Conservation (phyloP, 1,140 invertebrate genomes). For the Nautilus pompilius region DNA sequence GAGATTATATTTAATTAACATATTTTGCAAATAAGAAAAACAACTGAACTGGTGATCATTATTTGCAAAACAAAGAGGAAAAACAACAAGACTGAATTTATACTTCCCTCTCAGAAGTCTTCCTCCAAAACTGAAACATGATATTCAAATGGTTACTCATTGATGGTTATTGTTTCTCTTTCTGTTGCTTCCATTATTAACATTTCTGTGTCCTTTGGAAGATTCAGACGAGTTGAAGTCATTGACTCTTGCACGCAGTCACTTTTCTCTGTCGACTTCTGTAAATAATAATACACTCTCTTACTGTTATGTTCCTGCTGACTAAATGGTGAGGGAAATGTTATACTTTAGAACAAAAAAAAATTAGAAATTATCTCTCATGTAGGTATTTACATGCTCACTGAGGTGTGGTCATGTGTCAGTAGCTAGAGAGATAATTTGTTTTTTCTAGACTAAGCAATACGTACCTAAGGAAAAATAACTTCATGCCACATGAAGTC, state of each 20-base stretch:
- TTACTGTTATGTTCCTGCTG: not conserved
- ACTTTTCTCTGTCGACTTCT: slow-evolving; percentile 76
- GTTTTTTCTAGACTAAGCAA: not conserved
- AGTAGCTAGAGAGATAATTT: slow-evolving; percentile 1
- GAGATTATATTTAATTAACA: too few relatives aligned
- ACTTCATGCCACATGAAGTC: not conserved
- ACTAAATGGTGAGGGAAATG: not conserved
- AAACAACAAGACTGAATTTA: too few relatives aligned
- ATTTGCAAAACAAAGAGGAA: too few relatives aligned
- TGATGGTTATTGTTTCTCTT: too few relatives aligned
- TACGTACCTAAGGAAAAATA: not conserved
- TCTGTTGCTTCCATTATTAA: too few relatives aligned
- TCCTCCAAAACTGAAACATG: too few relatives aligned
- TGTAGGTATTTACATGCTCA: not conserved
- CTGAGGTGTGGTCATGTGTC: not conserved
- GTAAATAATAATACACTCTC: slow-evolving; percentile 16
- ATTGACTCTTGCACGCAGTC: slow-evolving; percentile 84
- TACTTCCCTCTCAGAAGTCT: too few relatives aligned
- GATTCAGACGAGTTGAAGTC: too few relatives aligned
- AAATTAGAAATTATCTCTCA: not conserved
- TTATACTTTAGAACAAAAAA: not conserved
- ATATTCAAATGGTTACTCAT: too few relatives aligned
- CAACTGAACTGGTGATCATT: too few relatives aligned
- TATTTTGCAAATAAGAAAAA: too few relatives aligned
- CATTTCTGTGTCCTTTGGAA: too few relatives aligned